Conservation (phyloP, 2,888 invertebrate species). For the Drosophila fulvimacula region DNA sequence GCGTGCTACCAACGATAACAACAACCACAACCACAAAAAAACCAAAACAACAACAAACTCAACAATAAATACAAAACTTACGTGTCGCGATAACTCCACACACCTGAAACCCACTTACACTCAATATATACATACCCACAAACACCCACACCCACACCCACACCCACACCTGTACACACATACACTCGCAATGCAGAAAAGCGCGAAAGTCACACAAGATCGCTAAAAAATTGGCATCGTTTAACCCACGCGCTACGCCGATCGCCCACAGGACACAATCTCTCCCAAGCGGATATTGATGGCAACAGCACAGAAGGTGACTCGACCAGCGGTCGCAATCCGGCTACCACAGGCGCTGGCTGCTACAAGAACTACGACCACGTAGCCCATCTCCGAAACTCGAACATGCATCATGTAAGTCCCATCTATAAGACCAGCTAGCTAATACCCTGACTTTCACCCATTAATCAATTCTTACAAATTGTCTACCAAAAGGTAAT, state of each 20-base stretch:
- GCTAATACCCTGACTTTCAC: neutral
- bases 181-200: conserved; percentile 79
- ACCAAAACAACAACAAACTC: conserved; percentile 29
- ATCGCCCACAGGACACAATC: conserved; percentile 92
- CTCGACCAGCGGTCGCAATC: conserved; percentile 86
- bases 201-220: conserved; percentile 85
- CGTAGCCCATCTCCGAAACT: conserved; percentile 85
- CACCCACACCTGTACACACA: conserved; percentile 18
- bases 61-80: conserved; percentile 36
- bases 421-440: neutral
- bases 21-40: conserved; percentile 31
- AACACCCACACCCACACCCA: conserved; percentile 28
- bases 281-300: conserved; percentile 95
- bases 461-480: neutral
- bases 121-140: conserved; percentile 20
- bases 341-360: conserved; percentile 90
- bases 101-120: conserved; percentile 22
- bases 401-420: conserved; percentile 83
- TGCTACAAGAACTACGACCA: conserved; percentile 93
- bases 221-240: conserved; percentile 85
- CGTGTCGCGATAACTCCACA: conserved; percentile 30
- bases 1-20: conserved; percentile 54
- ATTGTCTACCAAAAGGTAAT: conserved; percentile 5
- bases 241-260: conserved; percentile 85
- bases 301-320: conserved; percentile 91